A percentile compares a stretch with the other conserved stretches of the same genome.
These are phyloP conservation scores for Odontamblyopus lacepedii DNA, from an alignment of 2,797 vertebrate species.

Conservation along the genomic window DNA sequence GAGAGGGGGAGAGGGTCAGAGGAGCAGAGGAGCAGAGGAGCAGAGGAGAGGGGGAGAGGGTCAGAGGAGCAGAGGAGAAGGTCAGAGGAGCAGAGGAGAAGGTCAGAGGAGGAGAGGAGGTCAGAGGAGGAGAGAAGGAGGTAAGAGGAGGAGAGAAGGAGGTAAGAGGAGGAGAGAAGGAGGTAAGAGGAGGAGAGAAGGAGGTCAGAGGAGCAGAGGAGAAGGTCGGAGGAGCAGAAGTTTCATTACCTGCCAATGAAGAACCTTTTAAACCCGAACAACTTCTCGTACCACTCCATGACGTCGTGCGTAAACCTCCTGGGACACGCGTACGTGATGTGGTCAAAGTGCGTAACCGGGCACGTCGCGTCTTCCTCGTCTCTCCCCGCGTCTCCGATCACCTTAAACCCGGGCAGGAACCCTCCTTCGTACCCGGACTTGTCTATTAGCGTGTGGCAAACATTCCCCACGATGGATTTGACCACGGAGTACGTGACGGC, in stretches of 20 bases:
- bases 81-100: too few relatives aligned
- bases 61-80: too few relatives aligned
- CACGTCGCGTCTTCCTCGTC: constrained; percentile 11
- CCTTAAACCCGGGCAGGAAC: constrained; percentile 87
- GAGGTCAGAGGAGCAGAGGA: too few relatives aligned
- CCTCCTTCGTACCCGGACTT: constrained; percentile 75
- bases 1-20: background rate
- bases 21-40: background rate
- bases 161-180: too few relatives aligned
- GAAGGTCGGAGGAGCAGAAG: too few relatives aligned
- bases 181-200: too few relatives aligned
- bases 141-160: too few relatives aligned
- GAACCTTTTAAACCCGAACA: constrained; percentile 88
- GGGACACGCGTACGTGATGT: constrained; percentile 87
- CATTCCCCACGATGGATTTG: constrained; percentile 83
- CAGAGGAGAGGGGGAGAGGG: too few relatives aligned
- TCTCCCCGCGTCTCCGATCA: constrained; percentile 20
- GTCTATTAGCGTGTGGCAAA: constrained; percentile 90
- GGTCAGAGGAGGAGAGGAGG: too few relatives aligned
- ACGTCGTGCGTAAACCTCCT: constrained; percentile 67
- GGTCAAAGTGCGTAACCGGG: constrained; percentile 87
- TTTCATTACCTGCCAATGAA: constrained; percentile 75
- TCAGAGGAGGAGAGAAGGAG: too few relatives aligned
- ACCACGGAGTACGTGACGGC: constrained; percentile 82
- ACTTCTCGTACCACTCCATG: constrained; percentile 85